Base-by-base conservation (phyloP, 1,140 invertebrate species). In the Macrotrachela quadricornifera region DNA sequence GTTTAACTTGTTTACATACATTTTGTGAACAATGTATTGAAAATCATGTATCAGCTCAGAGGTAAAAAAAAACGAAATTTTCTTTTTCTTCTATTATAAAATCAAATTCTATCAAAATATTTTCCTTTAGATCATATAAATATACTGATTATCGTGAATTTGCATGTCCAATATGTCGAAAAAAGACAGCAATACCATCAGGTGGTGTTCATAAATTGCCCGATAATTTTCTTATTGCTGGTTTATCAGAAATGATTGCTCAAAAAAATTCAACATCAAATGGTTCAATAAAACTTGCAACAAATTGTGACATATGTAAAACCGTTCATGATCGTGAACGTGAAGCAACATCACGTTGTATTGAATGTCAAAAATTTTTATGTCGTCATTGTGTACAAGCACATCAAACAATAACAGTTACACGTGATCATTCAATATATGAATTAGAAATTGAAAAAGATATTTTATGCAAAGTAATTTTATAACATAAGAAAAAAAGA, bases 1-100 rank as follows among this genome's bases (percentile, higher is more conserved):
- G 90, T 42, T 74, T 94, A 57, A 79, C 79, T 57, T 94, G 87
- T 70, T 75, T 92, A 59, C 86, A 91, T 73, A 83, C 84, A 8
- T 91, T 87, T 71, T 91, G 86, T 71, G 80, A 85, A 69, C 74
- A 77, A 46, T 92, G 86, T 63, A 49, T 71, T 40, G 21, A 30
- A 4, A 30, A 30, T 30, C 21, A 30, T 30, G 21, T 30, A 4
- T 30, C 21, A 4, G 21, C 21, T 30, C 21, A 30, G 8, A 30
- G 21, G 21, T 30, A 30, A 30, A n/a, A n/a, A n/a, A n/a, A n/a
- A n/a, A n/a, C n/a, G n/a, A n/a, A n/a, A n/a, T n/a, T n/a, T n/a
- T n/a, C n/a, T n/a, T n/a, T n/a, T n/a, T n/a, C n/a, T n/a, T n/a
- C n/a, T n/a, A n/a, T n/a, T n/a, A n/a, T n/a, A n/a, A n/a, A n/a